phyloP scores from a whole-genome alignment of 1,140 invertebrate species.

The Cyphomyrmex costatus region DNA sequence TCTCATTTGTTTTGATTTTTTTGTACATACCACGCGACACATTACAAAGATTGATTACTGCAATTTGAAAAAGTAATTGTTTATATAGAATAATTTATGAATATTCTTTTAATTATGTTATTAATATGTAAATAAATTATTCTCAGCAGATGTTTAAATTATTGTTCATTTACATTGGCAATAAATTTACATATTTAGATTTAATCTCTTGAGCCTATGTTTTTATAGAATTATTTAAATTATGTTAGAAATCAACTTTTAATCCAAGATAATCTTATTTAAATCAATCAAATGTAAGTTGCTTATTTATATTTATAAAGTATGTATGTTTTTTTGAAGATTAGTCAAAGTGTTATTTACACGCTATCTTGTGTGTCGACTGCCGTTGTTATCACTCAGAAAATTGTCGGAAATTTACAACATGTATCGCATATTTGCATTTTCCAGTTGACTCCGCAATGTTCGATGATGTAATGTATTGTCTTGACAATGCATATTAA shows the following conservation, averaged over 20 bases:
- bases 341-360: constrained; percentile 32
- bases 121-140: background rate
- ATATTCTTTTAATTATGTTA: background rate
- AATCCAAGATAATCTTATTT: background rate
- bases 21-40: constrained; percentile 11
- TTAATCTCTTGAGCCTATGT: too few species aligned
- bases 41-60: constrained; percentile 16
- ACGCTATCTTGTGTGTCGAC: background rate
- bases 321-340: background rate
- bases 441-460: constrained; percentile 87
- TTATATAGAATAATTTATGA: constrained; percentile 18
- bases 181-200: too few species aligned
- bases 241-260: background rate
- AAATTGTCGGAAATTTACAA: constrained; percentile 2
- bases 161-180: too few species aligned
- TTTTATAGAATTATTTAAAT: too few species aligned
- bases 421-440: constrained; percentile 7
- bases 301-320: background rate
- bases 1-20: constrained; percentile 24
- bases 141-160: background rate
- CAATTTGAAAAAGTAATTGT: background rate
- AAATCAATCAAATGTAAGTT: background rate
- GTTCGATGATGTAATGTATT: constrained; percentile 85
- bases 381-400: background rate
- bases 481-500: too few species aligned